Base-by-base conservation (phyloP, 2,113 vertebrate species). In the Phyllostomus discolor region DNA sequence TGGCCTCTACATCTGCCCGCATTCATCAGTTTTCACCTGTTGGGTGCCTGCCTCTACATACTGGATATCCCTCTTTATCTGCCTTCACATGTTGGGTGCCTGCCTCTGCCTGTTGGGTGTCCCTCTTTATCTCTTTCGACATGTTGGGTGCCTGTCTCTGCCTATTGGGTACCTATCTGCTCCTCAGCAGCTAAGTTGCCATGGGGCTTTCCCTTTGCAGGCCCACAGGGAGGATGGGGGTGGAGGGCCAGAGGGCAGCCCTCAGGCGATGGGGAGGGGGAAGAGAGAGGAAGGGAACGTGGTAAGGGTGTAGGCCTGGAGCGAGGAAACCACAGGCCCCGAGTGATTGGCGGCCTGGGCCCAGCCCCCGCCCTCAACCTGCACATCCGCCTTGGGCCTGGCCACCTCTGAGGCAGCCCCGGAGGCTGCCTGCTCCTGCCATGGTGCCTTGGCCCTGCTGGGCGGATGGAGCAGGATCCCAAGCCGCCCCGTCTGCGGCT, bases 381-480 rank as follows among this genome's bases (percentile, higher is more conserved):
- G 95, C 91, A 98, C 97, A 98, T 98, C 97, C 98, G 97, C 97
- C 95, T 95, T 94, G 88, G 86, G 95, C 96, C 95, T 1, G 67
- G 90, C 97, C 81, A 94, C 92, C 97, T 95, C 93, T 22, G 31
- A 64, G 20, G 97, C 93, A 94, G 93, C 91, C 95, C 94, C 10
- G 50, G 78, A 79, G 48, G 31, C 90, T 75, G 95, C 93, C 48
- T 28, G 52, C 83, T 31, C 91, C 14, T 52, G 81, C 97, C 86
- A 76, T 92, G 98, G 72, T 93, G 92, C 72, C 54, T 0, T 41
- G 97, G 91, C 95, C 93, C 76, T 84, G 83, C 72, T 90, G 96
- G 98, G 95, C 98, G 69, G 4, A 99, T 99, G 98, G 98, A 98
- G 84, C 98, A 97, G 97, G 98, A 98, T 94, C 96, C 98, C 19